These are phyloP conservation scores for Psammodynastes pulverulentus DNA, from an alignment of 2,113 vertebrate species.

Conservation along the genomic window DNA sequence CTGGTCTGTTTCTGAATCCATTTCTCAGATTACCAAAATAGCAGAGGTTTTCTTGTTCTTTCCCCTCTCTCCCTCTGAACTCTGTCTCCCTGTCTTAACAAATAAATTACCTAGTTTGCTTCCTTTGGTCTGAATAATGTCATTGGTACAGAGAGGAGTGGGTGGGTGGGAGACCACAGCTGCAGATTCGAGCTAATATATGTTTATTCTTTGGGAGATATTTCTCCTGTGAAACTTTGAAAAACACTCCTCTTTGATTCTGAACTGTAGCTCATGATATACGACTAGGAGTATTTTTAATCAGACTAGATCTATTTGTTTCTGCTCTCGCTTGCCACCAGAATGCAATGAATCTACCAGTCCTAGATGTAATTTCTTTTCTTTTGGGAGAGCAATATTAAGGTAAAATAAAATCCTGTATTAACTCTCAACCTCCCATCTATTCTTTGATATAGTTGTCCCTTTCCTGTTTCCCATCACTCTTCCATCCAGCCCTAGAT, in stretches of 20 bases:
- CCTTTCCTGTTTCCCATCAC: not conserved
- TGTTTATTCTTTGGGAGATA: constrained; percentile 27
- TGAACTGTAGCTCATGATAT: constrained; percentile 4
- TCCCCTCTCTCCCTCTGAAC: not conserved
- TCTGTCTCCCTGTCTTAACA: constrained; percentile 1
- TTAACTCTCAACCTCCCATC: not conserved
- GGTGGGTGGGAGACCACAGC: not conserved
- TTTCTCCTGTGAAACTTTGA: constrained; percentile 7
- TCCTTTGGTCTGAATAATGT: constrained; percentile 30
- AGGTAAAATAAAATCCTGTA: not conserved
- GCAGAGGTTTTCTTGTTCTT: not conserved
- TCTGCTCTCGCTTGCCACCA: constrained; percentile 2
- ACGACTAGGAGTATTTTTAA: constrained; percentile 10
- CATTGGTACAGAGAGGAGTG: not conserved
- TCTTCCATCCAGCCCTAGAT: not conserved
- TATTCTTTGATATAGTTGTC: not conserved
- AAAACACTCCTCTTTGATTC: constrained; percentile 29
- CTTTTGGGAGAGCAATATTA: not conserved
- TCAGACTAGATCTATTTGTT: constrained; percentile 40
- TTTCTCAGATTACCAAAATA: not conserved
- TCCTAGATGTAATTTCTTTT: not conserved
- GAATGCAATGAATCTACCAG: not conserved
- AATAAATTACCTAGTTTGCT: constrained; percentile 18
- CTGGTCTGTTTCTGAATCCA: not conserved
- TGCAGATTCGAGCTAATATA: constrained; percentile 41